Conservation (phyloP, 2,888 invertebrate genomes). For the Gastrophysa polygoni region DNA sequence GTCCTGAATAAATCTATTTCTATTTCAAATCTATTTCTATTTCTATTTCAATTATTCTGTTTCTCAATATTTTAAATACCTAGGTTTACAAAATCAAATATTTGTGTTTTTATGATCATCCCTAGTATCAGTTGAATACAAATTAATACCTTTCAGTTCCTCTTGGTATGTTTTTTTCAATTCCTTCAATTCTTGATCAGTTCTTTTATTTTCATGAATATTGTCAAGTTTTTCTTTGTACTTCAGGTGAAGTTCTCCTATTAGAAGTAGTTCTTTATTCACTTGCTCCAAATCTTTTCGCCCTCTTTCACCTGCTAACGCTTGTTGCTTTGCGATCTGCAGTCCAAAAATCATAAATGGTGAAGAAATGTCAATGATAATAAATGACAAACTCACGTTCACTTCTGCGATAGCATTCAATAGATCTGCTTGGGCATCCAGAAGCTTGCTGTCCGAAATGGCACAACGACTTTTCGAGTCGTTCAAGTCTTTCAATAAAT, state of each 20-base stretch:
- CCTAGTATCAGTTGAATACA: not conserved
- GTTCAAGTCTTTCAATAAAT: conserved; percentile 61
- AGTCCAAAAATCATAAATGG: not conserved
- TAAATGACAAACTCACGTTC: conserved; percentile 43
- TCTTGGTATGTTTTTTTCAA: conserved; percentile 60
- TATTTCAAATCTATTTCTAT: too few species aligned
- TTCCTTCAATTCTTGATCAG: conserved; percentile 58
- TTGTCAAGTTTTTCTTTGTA: conserved; percentile 62
- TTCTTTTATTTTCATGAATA: conserved; percentile 56
- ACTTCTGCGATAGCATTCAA: conserved; percentile 54
- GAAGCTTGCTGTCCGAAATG: conserved; percentile 58
- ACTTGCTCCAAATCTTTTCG: conserved; percentile 62
- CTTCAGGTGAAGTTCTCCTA: conserved; percentile 64
- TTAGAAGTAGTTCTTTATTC: conserved; percentile 63
- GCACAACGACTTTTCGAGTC: conserved; percentile 57
- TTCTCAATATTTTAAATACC: too few species aligned
- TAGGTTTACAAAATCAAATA: too few species aligned
- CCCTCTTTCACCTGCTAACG: conserved; percentile 59
- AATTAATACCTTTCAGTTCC: conserved; percentile 61
- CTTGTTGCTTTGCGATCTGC: conserved; percentile 56
- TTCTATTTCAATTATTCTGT: too few species aligned
- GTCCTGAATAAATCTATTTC: too few species aligned
- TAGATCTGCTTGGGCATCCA: conserved; percentile 57
- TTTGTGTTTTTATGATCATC: too few species aligned
- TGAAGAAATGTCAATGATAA: too few species aligned